Conservation (phyloP, 2,113 vertebrate species). For the Verasper variegatus region DNA sequence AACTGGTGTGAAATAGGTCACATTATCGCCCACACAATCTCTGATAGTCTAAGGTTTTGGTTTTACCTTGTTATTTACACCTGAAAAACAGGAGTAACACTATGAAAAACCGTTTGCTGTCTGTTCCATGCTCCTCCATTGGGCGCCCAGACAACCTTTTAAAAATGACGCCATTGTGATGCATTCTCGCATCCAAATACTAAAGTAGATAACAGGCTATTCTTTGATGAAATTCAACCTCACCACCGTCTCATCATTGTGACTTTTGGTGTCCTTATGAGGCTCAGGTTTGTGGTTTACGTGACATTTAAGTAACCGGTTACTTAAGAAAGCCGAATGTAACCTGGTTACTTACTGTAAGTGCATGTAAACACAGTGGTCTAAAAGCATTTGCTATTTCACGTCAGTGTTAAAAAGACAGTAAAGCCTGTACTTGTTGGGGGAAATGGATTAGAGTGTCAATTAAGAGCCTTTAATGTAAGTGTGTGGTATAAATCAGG, state of each 20-base stretch:
- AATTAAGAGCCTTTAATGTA: background rate
- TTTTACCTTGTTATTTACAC: background rate
- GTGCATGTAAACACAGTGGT: background rate
- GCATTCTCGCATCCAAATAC: background rate
- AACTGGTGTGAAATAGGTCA: conserved; percentile 29
- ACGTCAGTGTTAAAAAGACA: background rate
- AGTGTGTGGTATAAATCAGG: conserved; percentile 5
- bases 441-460: background rate
- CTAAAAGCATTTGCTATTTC: background rate
- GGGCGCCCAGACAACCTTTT: background rate
- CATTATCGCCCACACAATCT: background rate
- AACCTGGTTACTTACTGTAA: background rate
- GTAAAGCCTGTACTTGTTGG: background rate
- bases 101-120: background rate
- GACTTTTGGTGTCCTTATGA: too few species aligned
- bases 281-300: background rate
- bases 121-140: background rate
- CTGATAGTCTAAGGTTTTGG: background rate
- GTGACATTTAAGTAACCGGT: background rate
- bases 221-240: background rate
- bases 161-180: background rate
- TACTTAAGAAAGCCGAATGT: background rate
- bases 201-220: background rate
- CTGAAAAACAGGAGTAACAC: too few species aligned
- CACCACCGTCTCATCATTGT: background rate